These are phyloP conservation scores for Ostrea denselamellosa DNA, from an alignment of 1,140 invertebrate species.

Conservation along the genomic window DNA sequence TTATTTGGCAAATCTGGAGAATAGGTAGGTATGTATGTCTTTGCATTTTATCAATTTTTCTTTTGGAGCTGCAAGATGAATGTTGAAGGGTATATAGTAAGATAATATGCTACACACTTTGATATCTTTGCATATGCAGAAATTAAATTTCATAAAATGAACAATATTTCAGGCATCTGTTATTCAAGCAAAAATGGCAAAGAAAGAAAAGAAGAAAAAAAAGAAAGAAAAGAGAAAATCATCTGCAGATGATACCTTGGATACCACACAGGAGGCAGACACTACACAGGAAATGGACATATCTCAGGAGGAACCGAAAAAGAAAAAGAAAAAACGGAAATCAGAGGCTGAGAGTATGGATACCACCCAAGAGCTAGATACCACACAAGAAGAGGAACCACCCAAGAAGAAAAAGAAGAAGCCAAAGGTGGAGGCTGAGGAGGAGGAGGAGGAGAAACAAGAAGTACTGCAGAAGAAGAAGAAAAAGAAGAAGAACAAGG, in stretches of 20 bases:
- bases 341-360: slow-evolving; percentile 59
- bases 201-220: slow-evolving; percentile 73
- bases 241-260: slow-evolving; percentile 44
- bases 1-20: no score
- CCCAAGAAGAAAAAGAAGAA: slow-evolving; percentile 74
- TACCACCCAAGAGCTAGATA: slow-evolving; percentile 64
- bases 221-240: slow-evolving; percentile 63
- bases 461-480: slow-evolving; percentile 59
- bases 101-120: no score
- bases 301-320: slow-evolving; percentile 59
- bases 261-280: slow-evolving; percentile 60
- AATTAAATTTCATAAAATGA: no score
- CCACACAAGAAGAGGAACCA: slow-evolving; percentile 53
- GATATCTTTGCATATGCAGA: no score
- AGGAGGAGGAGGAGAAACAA: slow-evolving; percentile 12
- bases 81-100: no score
- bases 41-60: no score
- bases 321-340: slow-evolving; percentile 64
- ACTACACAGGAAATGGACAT: slow-evolving; percentile 53
- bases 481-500: slow-evolving; percentile 71
- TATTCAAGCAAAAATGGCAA: slow-evolving; percentile 69
- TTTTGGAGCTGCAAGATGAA: no score
- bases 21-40: no score
- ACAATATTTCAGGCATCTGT: slow-evolving; percentile 68
- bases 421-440: slow-evolving; percentile 29